Percentiles rank a stretch among this genome's conserved stretches.
phyloP scores from a whole-genome alignment of 2,797 vertebrate genomes.

The Aeoliscus strigatus region DNA sequence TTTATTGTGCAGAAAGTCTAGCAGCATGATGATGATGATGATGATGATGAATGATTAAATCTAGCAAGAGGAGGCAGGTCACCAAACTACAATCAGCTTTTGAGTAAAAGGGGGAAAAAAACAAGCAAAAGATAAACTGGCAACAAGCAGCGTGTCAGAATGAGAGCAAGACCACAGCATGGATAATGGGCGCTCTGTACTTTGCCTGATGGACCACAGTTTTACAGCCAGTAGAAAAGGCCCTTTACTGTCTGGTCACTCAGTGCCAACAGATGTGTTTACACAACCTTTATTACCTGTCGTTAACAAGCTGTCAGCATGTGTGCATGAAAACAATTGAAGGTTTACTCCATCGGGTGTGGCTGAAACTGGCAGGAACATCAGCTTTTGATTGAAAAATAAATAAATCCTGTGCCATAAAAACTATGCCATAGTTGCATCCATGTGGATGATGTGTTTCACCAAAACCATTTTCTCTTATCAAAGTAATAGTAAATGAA shows the following conservation, averaged over 20 bases:
- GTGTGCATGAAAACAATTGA: conserved; percentile 48
- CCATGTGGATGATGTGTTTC: too few species aligned
- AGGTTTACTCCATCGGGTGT: conserved; percentile 21
- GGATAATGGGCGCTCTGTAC: conserved; percentile 48
- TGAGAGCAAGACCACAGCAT: conserved; percentile 11
- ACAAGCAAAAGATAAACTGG: conserved; percentile 18
- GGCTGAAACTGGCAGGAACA: too few species aligned
- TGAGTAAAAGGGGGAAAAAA: conserved; percentile 1
- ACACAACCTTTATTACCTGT: conserved; percentile 67
- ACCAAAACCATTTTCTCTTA: too few species aligned
- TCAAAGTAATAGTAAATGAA: too few species aligned
- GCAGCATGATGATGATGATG: too few species aligned
- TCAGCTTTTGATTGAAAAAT: too few species aligned
- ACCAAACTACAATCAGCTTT: too few species aligned
- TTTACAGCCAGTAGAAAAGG: conserved; percentile 51
- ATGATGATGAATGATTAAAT: too few species aligned
- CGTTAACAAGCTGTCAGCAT: conserved; percentile 64
- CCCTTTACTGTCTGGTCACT: conserved; percentile 65
- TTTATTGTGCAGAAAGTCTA: too few species aligned
- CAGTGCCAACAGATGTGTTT: conserved; percentile 71
- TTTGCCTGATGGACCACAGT: conserved; percentile 24
- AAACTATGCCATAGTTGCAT: too few species aligned
- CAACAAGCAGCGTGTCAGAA: conserved; percentile 20
- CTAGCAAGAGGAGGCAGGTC: too few species aligned
- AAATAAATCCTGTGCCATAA: too few species aligned